Percentiles rank a stretch among this genome's conserved stretches.
Conservation (phyloP, 2,888 invertebrate genomes). For the Petrolisthes cinctipes region DNA sequence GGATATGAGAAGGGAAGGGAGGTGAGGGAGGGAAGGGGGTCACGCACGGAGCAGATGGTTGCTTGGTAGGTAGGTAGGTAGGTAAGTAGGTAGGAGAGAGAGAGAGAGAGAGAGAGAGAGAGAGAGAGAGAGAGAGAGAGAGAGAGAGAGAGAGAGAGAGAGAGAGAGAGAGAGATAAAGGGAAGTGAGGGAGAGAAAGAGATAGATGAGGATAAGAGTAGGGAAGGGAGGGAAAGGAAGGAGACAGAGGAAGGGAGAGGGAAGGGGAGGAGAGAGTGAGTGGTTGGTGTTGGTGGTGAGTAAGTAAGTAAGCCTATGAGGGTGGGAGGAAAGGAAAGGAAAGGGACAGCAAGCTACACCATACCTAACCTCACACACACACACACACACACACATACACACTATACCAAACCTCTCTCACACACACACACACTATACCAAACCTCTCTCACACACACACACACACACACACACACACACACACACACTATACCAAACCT, state of each 20-base stretch:
- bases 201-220: not conserved
- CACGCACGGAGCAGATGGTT: not conserved
- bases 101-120: not conserved
- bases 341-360: not conserved
- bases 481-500: too few species aligned
- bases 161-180: not conserved
- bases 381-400: not conserved
- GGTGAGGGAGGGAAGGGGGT: not conserved
- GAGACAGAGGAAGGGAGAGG: not conserved
- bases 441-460: not conserved
- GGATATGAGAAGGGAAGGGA: not conserved
- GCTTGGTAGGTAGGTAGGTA: not conserved
- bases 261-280: not conserved
- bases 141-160: too few species aligned
- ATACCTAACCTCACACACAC: not conserved
- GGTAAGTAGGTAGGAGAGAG: not conserved
- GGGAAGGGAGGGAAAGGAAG: not conserved
- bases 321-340: not conserved
- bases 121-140: not conserved
- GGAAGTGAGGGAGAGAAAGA: too few species aligned
- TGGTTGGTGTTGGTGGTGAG: too few species aligned
- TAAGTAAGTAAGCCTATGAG: constrained; percentile 3
- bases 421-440: not conserved
- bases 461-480: too few species aligned
- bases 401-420: not conserved